phyloP scores from a whole-genome alignment of 2,113 vertebrate species.

The Mus musculus region DNA sequence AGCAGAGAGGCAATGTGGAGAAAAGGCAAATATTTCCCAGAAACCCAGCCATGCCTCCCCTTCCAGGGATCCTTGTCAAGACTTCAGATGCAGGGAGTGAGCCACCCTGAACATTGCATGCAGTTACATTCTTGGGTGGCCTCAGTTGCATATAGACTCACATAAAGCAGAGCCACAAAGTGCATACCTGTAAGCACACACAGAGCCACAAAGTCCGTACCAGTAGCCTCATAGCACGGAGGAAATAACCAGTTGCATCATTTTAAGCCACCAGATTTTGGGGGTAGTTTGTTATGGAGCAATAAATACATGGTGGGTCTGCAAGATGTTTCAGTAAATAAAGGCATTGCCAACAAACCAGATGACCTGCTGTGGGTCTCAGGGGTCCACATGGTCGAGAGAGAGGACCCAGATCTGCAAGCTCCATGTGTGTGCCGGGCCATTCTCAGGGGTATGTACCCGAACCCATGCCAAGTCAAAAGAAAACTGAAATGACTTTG shows the following conservation, averaged over 20 bases:
- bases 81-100: neutral
- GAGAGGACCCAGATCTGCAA: too few relatives aligned
- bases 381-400: too few relatives aligned
- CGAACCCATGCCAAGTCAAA: neutral
- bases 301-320: neutral
- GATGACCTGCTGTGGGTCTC: neutral
- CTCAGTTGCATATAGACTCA: neutral
- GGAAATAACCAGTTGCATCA: neutral
- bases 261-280: neutral
- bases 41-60: neutral
- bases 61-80: neutral
- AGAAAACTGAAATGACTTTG: neutral
- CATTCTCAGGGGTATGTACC: neutral
- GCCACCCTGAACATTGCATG: neutral
- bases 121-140: neutral
- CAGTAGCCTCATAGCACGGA: neutral
- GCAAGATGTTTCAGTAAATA: neutral
- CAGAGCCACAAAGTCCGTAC: neutral
- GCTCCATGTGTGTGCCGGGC: neutral
- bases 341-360: neutral
- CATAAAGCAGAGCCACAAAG: neutral
- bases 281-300: neutral
- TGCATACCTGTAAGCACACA: neutral
- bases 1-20: neutral
- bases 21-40: neutral